A percentile compares a stretch with the other conserved stretches of the same genome.
phyloP scores from a whole-genome alignment of 2,888 invertebrate species.

The Torymus texanus region DNA sequence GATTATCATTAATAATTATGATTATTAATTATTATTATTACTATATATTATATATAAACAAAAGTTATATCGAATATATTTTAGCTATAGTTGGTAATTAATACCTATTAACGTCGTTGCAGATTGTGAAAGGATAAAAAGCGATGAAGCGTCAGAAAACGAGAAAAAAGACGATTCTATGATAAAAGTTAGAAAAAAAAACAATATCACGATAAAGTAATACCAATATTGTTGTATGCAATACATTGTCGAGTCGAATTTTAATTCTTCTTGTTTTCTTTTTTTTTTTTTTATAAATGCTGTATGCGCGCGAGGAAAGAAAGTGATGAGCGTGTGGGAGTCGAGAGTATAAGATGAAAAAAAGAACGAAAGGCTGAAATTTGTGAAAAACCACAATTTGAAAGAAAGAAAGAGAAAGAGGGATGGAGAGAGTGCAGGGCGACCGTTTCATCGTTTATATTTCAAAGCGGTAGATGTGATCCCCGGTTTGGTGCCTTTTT shows the following conservation, averaged over 20 bases:
- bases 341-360: slow-evolving; percentile 33
- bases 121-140: slow-evolving; percentile 60
- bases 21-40: slow-evolving; percentile 61
- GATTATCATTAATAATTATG: slow-evolving; percentile 65
- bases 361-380: slow-evolving; percentile 25
- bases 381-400: slow-evolving; percentile 39
- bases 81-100: slow-evolving; percentile 74
- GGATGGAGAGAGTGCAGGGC: slow-evolving; percentile 8
- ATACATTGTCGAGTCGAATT: slow-evolving; percentile 62
- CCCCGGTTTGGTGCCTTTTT: slow-evolving; percentile 75
- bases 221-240: slow-evolving; percentile 13
- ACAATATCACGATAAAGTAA: slow-evolving; percentile 14
- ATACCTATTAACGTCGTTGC: slow-evolving; percentile 73
- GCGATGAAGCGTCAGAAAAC: slow-evolving; percentile 72
- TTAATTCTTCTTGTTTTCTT: slow-evolving; percentile 67
- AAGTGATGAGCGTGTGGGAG: slow-evolving; percentile 12
- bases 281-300: slow-evolving; percentile 69
- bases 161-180: slow-evolving; percentile 56
- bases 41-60: slow-evolving; percentile 67
- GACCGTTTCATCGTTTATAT: slow-evolving; percentile 44
- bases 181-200: not conserved
- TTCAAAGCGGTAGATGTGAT: slow-evolving; percentile 62
- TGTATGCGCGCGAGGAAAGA: slow-evolving; percentile 53
- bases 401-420: not conserved
- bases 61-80: slow-evolving; percentile 74